Evolutionary conservation across 1,140 invertebrate species (phyloP).

Genomic region (silkworm (Bombyx mori)): DNA sequence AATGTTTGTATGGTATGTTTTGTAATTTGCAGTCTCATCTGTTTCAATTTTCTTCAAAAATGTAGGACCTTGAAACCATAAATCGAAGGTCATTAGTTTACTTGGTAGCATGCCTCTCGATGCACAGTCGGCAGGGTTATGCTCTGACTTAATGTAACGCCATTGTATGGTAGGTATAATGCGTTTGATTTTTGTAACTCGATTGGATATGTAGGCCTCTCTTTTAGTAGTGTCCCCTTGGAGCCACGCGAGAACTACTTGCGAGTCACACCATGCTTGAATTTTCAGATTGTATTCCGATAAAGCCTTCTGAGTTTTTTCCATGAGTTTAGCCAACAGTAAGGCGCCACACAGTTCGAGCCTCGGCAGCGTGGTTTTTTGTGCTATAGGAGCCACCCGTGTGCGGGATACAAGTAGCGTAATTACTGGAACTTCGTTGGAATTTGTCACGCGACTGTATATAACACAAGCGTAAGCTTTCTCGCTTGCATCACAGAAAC

Average conservation of each 20-base stretch:
- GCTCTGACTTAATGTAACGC: conserved; percentile 42
- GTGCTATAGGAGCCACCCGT: neutral
- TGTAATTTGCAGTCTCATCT: conserved; percentile 33
- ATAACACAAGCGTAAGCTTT: too few relatives aligned
- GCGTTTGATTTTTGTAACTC: conserved; percentile 8
- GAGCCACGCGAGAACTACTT: conserved; percentile 16
- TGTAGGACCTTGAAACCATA: conserved; percentile 47
- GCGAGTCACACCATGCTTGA: conserved; percentile 15
- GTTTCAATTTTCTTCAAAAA: conserved; percentile 10
- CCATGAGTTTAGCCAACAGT: conserved; percentile 1
- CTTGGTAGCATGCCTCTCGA: conserved; percentile 41
- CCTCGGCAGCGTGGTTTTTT: neutral
- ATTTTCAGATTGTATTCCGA: neutral
- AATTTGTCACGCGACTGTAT: too few relatives aligned
- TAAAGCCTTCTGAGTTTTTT: neutral
- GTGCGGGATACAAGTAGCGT: neutral
- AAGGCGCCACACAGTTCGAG: neutral
- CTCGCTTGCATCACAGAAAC: too few relatives aligned
- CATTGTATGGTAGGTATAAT: conserved; percentile 25
- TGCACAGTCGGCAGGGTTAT: conserved; percentile 60
- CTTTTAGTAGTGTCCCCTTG: conserved; percentile 10
- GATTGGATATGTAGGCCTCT: conserved; percentile 11
- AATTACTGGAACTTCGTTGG: too few relatives aligned
- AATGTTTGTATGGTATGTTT: conserved; percentile 2
- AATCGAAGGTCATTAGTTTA: conserved; percentile 17